A percentile compares a stretch with the other conserved stretches of the same genome.
These are phyloP conservation scores for Toxotes lorentzi DNA, from an alignment of 2,797 vertebrate genomes.

Conservation along the genomic window DNA sequence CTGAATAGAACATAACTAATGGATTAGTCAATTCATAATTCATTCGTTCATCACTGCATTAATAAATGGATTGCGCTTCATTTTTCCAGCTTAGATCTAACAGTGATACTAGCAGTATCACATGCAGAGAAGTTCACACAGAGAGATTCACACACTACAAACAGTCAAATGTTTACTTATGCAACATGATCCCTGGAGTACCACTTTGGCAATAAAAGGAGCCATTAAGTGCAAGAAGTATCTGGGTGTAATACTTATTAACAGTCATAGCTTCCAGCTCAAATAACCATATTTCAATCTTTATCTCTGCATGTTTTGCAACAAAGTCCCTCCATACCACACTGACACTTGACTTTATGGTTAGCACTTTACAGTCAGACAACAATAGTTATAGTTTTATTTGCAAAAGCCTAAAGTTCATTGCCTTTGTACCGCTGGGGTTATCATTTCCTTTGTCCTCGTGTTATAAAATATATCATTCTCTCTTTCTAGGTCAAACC, in stretches of 20 bases:
- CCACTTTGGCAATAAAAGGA: slow-evolving; percentile 1
- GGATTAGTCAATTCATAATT: no score
- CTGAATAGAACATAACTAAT: background rate
- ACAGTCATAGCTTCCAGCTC: background rate
- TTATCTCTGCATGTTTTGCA: slow-evolving; percentile 7
- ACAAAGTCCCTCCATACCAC: background rate
- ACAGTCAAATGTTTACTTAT: slow-evolving; percentile 40
- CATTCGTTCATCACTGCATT: no score
- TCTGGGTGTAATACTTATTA: background rate
- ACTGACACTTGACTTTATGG: background rate
- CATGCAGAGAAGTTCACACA: background rate
- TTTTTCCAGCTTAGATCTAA: background rate
- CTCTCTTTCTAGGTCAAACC: slow-evolving; percentile 17
- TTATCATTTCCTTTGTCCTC: background rate
- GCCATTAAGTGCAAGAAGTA: background rate
- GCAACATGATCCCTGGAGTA: slow-evolving; percentile 11
- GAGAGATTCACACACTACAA: slow-evolving; percentile 8
- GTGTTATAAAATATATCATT: no score
- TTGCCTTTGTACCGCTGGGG: background rate
- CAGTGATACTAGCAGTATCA: background rate
- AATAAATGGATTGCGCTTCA: background rate
- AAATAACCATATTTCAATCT: background rate
- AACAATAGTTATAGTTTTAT: background rate
- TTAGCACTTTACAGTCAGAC: background rate
- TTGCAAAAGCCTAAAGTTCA: background rate